Evolutionary conservation across 2,797 vertebrate genomes (phyloP).

Genomic region (Poeciliopsis gracilis): DNA sequence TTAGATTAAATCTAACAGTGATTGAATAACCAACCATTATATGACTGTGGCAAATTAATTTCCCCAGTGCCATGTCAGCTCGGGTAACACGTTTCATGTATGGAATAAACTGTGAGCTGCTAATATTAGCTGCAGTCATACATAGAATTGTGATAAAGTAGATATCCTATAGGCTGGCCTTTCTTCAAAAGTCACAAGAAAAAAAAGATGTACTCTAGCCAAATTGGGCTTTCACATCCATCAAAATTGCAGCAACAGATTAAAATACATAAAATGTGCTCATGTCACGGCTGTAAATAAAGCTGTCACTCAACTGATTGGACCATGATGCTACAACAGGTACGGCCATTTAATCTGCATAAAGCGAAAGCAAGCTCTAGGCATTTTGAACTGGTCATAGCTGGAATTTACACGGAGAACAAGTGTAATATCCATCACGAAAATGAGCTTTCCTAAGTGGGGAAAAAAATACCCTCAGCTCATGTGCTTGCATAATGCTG

Average conservation of each 20-base stretch:
- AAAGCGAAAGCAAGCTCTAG: conserved; percentile 49
- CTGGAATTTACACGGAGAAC: conserved; percentile 33
- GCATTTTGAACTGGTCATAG: conserved; percentile 45
- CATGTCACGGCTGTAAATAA: conserved; percentile 26
- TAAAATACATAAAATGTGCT: conserved; percentile 8
- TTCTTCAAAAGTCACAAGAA: conserved; percentile 14
- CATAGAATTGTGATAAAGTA: conserved; percentile 17
- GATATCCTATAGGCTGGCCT: conserved; percentile 13
- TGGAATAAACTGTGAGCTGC: conserved; percentile 37
- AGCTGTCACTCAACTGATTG: conserved; percentile 54
- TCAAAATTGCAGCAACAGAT: conserved; percentile 1
- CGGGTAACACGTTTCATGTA: conserved; percentile 44
- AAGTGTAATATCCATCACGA: conserved; percentile 33
- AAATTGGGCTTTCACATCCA: conserved; percentile 9
- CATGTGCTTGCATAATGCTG: conserved; percentile 46
- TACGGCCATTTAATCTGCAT: conserved; percentile 47
- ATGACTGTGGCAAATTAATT: conserved; percentile 72
- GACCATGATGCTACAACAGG: conserved; percentile 42
- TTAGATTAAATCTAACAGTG: conserved; percentile 71
- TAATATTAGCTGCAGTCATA: conserved; percentile 47
- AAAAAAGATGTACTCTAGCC: conserved; percentile 14
- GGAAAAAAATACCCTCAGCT: conserved; percentile 15
- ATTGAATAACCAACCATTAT: conserved; percentile 73
- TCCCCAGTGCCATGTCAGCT: conserved; percentile 67
- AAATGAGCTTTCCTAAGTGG: conserved; percentile 41